Percentiles rank a stretch among this genome's conserved stretches.
phyloP scores from a whole-genome alignment of 2,888 invertebrate species.

The Cosmia pyralina region DNA sequence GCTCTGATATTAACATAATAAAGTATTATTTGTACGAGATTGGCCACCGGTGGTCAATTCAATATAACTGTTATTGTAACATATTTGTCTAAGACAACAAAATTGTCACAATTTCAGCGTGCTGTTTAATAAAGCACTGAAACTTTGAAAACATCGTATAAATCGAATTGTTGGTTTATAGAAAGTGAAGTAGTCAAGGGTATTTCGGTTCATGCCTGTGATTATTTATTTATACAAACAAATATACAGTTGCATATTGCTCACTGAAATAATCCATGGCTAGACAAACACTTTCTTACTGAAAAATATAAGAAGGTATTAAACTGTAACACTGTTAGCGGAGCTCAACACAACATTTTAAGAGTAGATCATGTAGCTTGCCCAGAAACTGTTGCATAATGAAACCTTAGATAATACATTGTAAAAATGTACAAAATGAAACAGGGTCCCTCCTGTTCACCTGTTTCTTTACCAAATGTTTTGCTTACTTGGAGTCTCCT shows the following conservation, averaged over 20 bases:
- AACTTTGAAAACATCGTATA: not conserved
- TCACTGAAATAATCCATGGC: not conserved
- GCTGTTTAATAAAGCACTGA: not conserved
- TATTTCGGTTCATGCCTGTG: not conserved
- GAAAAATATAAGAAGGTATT: not conserved
- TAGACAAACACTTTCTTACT: too few species aligned
- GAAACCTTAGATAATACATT: too few species aligned
- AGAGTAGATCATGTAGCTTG: not conserved
- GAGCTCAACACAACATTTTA: not conserved
- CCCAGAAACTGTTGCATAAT: not conserved
- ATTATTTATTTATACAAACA: not conserved
- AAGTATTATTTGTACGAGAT: not conserved
- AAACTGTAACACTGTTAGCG: not conserved
- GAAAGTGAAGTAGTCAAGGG: too few species aligned
- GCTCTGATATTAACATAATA: too few species aligned
- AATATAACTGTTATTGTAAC: not conserved
- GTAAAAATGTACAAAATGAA: not conserved
- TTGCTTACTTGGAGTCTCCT: not conserved
- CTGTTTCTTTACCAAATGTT: not conserved
- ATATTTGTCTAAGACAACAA: not conserved
- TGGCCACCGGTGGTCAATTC: not conserved
- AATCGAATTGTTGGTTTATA: not conserved
- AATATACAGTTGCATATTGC: not conserved
- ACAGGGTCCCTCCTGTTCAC: not conserved
- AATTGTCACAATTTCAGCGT: not conserved